These are phyloP conservation scores for Tokudaia muenninki DNA, from an alignment of 2,797 vertebrate species.

Conservation along the genomic window DNA sequence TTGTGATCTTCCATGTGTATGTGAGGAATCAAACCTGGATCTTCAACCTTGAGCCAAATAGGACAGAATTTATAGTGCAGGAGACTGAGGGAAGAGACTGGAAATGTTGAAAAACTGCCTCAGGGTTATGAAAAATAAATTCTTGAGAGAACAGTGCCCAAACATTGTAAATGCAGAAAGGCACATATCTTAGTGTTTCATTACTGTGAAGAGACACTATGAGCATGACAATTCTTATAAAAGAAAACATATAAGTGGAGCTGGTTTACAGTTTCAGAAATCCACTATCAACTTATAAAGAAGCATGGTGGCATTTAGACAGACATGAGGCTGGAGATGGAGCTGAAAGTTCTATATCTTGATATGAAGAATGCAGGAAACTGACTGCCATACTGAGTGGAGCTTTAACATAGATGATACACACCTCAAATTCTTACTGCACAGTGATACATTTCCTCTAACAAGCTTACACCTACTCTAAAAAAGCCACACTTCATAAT, in stretches of 20 bases:
- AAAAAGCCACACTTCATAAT: not conserved
- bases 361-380: not conserved
- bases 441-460: not conserved
- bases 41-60: not conserved
- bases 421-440: not conserved
- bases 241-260: not conserved
- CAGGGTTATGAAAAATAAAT: not conserved
- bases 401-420: too few relatives aligned
- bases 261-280: not conserved
- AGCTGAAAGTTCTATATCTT: not conserved
- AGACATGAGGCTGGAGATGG: not conserved
- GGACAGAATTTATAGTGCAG: not conserved
- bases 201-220: too few relatives aligned
- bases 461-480: not conserved
- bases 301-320: not conserved
- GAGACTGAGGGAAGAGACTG: not conserved
- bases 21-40: not conserved
- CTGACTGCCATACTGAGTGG: not conserved
- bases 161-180: not conserved
- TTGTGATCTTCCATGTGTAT: too few relatives aligned
- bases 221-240: not conserved
- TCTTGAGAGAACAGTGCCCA: not conserved
- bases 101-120: not conserved
- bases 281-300: not conserved
- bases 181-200: not conserved